These are phyloP conservation scores for Jacana jacana DNA, from an alignment of 2,113 vertebrate species.

Conservation along the genomic window DNA sequence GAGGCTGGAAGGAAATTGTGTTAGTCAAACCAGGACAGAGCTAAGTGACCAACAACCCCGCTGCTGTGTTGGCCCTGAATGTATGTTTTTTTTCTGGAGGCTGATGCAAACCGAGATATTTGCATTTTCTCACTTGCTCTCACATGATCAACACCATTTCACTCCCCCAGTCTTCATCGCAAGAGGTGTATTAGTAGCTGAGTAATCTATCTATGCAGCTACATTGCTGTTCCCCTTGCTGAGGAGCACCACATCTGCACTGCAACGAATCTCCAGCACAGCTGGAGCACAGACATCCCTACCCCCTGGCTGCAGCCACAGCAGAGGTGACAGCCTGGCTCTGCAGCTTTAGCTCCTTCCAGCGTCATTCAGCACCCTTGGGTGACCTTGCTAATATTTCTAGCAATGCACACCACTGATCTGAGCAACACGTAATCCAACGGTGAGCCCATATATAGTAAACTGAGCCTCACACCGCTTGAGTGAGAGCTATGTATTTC, in stretches of 20 bases:
- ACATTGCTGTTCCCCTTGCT: background rate
- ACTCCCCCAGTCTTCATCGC: background rate
- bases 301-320: background rate
- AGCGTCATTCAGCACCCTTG: background rate
- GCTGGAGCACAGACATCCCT: background rate
- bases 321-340: background rate
- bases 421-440: background rate
- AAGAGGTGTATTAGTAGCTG: background rate
- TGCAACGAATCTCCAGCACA: background rate
- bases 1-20: background rate
- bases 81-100: background rate
- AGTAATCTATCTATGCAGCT: background rate
- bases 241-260: background rate
- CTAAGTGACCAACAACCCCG: background rate
- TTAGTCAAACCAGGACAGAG: background rate
- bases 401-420: background rate
- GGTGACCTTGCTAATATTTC: background rate
- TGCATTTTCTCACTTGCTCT: background rate
- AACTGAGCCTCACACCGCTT: background rate
- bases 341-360: background rate
- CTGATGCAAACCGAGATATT: background rate
- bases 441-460: background rate
- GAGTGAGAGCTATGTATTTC: background rate
- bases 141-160: background rate
- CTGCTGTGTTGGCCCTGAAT: background rate